A percentile compares a stretch with the other conserved stretches of the same genome.
Evolutionary conservation across 2,113 vertebrate genomes (phyloP).

Genomic region (Pygoscelis adeliae): DNA sequence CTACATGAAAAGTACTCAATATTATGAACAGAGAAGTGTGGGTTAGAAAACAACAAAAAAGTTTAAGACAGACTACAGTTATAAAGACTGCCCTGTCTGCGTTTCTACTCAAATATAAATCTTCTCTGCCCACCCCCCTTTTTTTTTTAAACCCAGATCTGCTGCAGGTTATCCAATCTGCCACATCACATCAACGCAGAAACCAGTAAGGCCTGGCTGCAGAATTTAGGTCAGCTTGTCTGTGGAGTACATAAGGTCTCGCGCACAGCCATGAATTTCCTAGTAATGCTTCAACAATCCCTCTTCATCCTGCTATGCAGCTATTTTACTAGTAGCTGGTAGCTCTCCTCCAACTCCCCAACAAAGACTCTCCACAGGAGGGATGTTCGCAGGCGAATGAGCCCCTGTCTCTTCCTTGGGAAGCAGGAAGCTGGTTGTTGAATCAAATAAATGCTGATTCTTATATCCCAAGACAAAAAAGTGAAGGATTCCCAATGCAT

Average conservation of each 20-base stretch:
- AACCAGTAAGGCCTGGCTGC: conserved; percentile 14
- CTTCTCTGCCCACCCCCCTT: neutral
- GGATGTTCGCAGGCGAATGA: neutral
- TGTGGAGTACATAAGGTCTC: conserved; percentile 29
- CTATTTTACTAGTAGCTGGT: conserved; percentile 11
- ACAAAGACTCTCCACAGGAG: conserved; percentile 25
- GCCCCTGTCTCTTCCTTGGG: conserved; percentile 25
- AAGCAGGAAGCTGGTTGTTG: conserved; percentile 35
- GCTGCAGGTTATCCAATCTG: conserved; percentile 24
- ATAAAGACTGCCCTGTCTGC: neutral
- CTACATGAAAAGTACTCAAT: neutral
- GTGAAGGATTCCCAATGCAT: neutral
- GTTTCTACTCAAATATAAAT: neutral
- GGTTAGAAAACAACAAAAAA: neutral
- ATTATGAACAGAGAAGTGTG: neutral
- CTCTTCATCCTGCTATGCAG: conserved; percentile 8
- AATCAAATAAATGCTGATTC: conserved; percentile 13
- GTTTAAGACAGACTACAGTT: neutral
- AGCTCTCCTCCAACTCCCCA: neutral
- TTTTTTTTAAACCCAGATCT: neutral
- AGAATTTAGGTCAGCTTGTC: conserved; percentile 62
- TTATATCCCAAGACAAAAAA: neutral
- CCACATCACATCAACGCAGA: neutral
- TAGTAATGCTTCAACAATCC: conserved; percentile 60
- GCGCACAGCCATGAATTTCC: conserved; percentile 13